Evolutionary conservation across 2,888 invertebrate genomes (phyloP), one percentile per base, ranked within the genome.

Genomic region (Netelia inedita): DNA sequence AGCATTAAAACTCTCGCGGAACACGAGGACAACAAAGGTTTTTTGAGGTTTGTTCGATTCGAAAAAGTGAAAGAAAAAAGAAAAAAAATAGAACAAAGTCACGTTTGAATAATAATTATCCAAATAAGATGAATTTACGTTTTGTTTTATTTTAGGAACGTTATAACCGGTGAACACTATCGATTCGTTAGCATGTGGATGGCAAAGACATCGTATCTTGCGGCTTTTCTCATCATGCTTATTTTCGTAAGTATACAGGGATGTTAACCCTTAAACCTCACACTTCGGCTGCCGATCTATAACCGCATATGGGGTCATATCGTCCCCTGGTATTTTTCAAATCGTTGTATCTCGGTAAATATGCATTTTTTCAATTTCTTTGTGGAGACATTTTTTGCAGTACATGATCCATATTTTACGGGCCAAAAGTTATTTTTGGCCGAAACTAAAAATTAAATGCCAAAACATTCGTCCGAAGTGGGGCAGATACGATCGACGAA

Each of bases 111-210:
- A 41, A 46, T 11, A 41, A 46, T 85, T 76, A 63, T 63, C 66
- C 35, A 41, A 71, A 23, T 71, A 85, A 72, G 68, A 75, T 63
- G 66, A 74, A 57, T 72, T 79, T 83, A 59, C 35, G 68, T n/a
- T 1, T 16, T 69, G 1, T 35, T 50, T 41, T n/a, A 3, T 79
- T 74, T 21, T 93, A 98, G 99, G 90, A 99, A 99, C 94, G 98
- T 99, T 66, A 98, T 99, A 79, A 99, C 99, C 14, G 99, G 99
- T 14, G 99, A 99, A 93, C 99, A 99, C 94, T 99, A 98, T 94
- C 97, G 99, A 83, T 99, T 99, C 94, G 99, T 99, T 71, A 98
- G 98, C 89, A 98, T 98, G 97, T 97, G 98, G 97, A 98, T 98
- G 94, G 98, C 98, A 0, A 96, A 98, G 91, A 97, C 97, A 86